These are phyloP conservation scores for Odontocerum albicorne DNA, from an alignment of 2,888 invertebrate species.

Conservation along the genomic window DNA sequence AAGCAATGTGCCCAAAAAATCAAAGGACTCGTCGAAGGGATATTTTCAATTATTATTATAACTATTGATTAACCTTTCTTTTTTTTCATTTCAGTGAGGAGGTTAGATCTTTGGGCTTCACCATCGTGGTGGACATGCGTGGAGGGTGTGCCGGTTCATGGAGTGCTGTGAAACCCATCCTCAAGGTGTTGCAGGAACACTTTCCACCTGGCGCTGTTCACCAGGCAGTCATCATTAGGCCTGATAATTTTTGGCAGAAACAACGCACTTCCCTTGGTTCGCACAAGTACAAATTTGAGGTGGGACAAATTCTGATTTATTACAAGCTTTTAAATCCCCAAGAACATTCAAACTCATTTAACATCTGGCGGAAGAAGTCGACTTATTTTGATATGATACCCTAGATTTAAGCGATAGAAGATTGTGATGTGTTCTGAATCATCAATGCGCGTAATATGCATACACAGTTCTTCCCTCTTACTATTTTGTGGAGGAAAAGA, in stretches of 20 bases:
- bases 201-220: constrained; percentile 89
- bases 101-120: constrained; percentile 85
- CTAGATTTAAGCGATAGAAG: too few species aligned
- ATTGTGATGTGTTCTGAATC: too few species aligned
- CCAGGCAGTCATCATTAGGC: constrained; percentile 96
- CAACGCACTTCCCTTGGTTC: constrained; percentile 96
- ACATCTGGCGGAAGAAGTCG: too few species aligned
- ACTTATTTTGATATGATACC: too few species aligned
- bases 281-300: constrained; percentile 99
- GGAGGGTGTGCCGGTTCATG: constrained; percentile 81
- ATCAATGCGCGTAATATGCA: too few species aligned
- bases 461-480: too few species aligned
- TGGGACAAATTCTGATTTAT: constrained; percentile 54
- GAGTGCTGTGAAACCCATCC: constrained; percentile 95
- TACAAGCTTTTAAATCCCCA: too few species aligned
- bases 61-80: neutral
- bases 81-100: constrained; percentile 72
- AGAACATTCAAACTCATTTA: too few species aligned
- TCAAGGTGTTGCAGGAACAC: constrained; percentile 96
- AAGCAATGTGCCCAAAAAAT: too few species aligned
- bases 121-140: constrained; percentile 97
- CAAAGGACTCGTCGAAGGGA: too few species aligned
- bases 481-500: too few species aligned
- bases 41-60: too few species aligned
- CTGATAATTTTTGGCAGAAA: constrained; percentile 99